Conservation (phyloP, 1,140 invertebrate species). For the Drosophila varians region DNA sequence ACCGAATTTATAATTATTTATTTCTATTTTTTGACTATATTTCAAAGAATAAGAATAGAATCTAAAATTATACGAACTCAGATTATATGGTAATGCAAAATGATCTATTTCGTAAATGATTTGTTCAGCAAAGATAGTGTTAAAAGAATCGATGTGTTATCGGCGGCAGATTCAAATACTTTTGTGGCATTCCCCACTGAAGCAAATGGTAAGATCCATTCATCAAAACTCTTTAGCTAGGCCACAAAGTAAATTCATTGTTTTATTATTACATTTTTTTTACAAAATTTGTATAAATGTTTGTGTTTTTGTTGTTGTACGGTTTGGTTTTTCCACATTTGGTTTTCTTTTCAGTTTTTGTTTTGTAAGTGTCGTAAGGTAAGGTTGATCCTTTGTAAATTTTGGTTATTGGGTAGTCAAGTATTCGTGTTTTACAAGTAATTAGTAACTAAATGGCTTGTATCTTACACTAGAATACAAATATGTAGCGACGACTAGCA, state of each 20-base stretch:
- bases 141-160: too few relatives aligned
- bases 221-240: constrained; percentile 15
- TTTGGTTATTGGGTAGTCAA: constrained; percentile 47
- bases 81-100: too few relatives aligned
- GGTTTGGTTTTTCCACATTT: neutral
- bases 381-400: constrained; percentile 43
- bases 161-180: neutral
- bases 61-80: too few relatives aligned
- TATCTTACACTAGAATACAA: constrained; percentile 63
- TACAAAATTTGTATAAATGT: constrained; percentile 70
- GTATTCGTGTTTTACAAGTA: constrained; percentile 40
- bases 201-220: too few relatives aligned
- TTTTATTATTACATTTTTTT: constrained; percentile 64
- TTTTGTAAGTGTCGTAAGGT: neutral
- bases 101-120: too few relatives aligned
- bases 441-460: constrained; percentile 50
- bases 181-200: too few relatives aligned
- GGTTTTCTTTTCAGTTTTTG: constrained; percentile 8
- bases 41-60: too few relatives aligned
- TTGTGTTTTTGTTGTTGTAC: constrained; percentile 34
- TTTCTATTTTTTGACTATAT: too few relatives aligned
- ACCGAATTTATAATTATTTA: too few relatives aligned
- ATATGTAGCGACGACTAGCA: constrained; percentile 69
- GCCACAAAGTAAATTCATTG: constrained; percentile 59
- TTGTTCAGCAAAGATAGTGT: too few relatives aligned